Percentiles rank a stretch among this genome's conserved stretches.
Evolutionary conservation across 2,113 vertebrate genomes (phyloP).

Genomic region (Myotis brandtii): DNA sequence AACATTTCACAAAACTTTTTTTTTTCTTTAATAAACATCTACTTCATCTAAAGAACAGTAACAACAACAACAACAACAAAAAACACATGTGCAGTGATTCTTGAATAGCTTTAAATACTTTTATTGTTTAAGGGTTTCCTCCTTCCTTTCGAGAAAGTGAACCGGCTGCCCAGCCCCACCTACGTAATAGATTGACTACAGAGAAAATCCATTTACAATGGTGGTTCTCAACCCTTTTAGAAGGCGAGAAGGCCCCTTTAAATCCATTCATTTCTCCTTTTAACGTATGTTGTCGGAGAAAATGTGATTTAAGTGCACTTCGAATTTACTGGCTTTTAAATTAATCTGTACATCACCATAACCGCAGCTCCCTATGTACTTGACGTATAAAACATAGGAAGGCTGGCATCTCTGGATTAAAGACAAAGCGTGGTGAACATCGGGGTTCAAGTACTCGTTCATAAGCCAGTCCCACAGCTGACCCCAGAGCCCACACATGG

Average conservation of each 20-base stretch:
- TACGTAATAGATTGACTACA: constrained; percentile 43
- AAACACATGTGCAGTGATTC: background rate
- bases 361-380: background rate
- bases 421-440: background rate
- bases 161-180: background rate
- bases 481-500: background rate
- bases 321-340: constrained; percentile 29
- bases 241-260: background rate
- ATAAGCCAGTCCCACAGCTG: background rate
- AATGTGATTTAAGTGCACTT: constrained; percentile 21
- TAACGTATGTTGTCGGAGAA: background rate
- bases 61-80: background rate
- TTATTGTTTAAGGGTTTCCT: background rate
- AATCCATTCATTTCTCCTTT: constrained; percentile 18
- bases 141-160: constrained; percentile 1
- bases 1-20: background rate
- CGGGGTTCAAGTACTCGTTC: background rate
- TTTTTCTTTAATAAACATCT: background rate
- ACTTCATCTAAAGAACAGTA: constrained; percentile 38
- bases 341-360: background rate
- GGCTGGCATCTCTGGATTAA: background rate
- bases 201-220: background rate
- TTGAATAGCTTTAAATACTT: background rate
- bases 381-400: background rate
- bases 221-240: background rate